These are phyloP conservation scores for Malurus elegans DNA, from an alignment of 2,113 vertebrate genomes.

Conservation along the genomic window DNA sequence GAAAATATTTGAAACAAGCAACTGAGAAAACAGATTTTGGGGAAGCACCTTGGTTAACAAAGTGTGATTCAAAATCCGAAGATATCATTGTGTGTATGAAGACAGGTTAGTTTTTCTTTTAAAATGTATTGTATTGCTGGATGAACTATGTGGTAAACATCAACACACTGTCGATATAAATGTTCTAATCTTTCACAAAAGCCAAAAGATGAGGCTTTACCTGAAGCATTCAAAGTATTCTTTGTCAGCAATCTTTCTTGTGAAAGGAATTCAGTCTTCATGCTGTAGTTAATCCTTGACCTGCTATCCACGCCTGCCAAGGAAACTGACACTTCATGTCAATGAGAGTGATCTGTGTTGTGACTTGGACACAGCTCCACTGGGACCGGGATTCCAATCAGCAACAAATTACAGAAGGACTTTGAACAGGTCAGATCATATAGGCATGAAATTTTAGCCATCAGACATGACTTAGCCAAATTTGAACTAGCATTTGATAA, in stretches of 20 bases:
- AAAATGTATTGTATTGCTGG: background rate
- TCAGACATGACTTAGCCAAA: background rate
- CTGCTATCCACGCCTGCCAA: background rate
- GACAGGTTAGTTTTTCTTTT: background rate
- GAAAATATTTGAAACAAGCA: background rate
- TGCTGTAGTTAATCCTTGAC: slow-evolving; percentile 41
- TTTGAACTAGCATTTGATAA: background rate
- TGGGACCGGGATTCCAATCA: slow-evolving; percentile 39
- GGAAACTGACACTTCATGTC: slow-evolving; percentile 33
- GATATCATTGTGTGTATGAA: background rate
- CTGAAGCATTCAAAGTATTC: background rate
- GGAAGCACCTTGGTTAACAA: background rate
- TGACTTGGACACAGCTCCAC: slow-evolving; percentile 8
- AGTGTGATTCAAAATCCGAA: background rate
- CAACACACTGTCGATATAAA: background rate
- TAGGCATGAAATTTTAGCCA: slow-evolving; percentile 25
- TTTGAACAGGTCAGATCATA: slow-evolving; percentile 15
- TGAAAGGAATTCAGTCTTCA: background rate
- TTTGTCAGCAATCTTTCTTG: background rate
- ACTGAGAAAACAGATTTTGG: background rate
- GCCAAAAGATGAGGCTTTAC: background rate
- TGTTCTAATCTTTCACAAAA: background rate
- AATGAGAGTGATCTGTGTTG: slow-evolving; percentile 46
- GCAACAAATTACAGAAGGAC: background rate
- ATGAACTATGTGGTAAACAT: background rate